phyloP scores from a whole-genome alignment of 2,797 vertebrate species.

The Pristis pectinata region DNA sequence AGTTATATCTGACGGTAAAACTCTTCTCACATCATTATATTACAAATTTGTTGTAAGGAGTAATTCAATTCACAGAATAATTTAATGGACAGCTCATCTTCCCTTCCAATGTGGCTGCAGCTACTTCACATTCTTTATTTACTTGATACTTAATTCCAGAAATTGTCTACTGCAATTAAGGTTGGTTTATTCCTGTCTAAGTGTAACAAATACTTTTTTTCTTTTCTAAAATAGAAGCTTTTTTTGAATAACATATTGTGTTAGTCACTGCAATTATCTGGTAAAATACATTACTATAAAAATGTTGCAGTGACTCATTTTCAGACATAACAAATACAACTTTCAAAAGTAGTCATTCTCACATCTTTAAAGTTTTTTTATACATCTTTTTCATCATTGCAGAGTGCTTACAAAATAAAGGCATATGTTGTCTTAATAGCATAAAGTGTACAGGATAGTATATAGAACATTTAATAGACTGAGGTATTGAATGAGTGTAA shows the following conservation, averaged over 20 bases:
- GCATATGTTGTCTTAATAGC: background rate
- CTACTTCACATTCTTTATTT: background rate
- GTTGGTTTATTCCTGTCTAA: background rate
- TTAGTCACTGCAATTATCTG: slow-evolving; percentile 24
- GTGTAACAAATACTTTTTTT: slow-evolving; percentile 6
- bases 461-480: background rate
- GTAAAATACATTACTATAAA: background rate
- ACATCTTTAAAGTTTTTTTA: background rate
- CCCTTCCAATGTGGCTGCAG: background rate
- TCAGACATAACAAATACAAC: background rate
- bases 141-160: background rate
- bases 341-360: background rate
- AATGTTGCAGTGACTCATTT: background rate
- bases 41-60: background rate
- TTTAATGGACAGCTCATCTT: background rate
- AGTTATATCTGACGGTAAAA: background rate
- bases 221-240: background rate
- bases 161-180: background rate
- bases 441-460: background rate
- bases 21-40: background rate
- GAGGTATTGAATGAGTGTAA: background rate
- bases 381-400: background rate
- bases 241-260: slow-evolving; percentile 29
- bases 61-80: background rate
- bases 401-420: background rate